Base-by-base conservation (phyloP, 92 coral and sea anemone genomes). In the Hydrozoanthus gracilis region DNA sequence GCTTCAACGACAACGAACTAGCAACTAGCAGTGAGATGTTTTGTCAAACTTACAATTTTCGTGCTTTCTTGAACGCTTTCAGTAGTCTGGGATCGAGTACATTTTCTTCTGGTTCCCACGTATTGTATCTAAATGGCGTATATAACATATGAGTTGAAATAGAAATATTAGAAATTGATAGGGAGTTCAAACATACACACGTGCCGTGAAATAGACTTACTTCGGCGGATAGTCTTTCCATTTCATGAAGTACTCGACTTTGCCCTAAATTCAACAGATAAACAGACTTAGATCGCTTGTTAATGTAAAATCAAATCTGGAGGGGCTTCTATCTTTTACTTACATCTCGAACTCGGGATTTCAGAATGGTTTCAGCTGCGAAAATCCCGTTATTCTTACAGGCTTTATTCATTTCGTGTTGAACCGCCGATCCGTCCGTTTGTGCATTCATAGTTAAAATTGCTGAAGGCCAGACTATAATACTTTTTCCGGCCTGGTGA, bases 71-170 rank as follows among this genome's bases (percentile, higher is more conserved):
- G 87, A 91, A 96, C 14, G 99, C 99, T 75, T 94, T 89, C 90
- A 96, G 78, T 15, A 96, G 86, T 51, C 99, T 89, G 6, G 96
- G 98, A 88, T 96, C 99, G 20, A 96, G 89, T 3, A 96, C 99
- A 83, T 96, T 96, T 83, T 96, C 99, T 86, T 96, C 98, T 45
- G 99, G 99, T 76, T 96, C 99, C 99, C 99, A 96, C 8, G 99
- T 96, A 76, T 96, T 96, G 85, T 93, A 95, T 71, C 99, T 96
- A 84, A 76, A 49, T 39, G 79, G 85, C 82, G 76, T 82, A 15
- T 79, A 13, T 87, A 76, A 52, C n/a, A 20, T 50, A 44, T 46
- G 58, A 78, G 70, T 44, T 71, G 78, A 51, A 62, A 56, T 66
- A 52, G 51, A 68, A 82, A 56, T 70, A 56, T 11, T 61, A 16